Evolutionary conservation across 2,888 invertebrate species (phyloP).

Genomic region (Marasmarcha lunaedactyla): DNA sequence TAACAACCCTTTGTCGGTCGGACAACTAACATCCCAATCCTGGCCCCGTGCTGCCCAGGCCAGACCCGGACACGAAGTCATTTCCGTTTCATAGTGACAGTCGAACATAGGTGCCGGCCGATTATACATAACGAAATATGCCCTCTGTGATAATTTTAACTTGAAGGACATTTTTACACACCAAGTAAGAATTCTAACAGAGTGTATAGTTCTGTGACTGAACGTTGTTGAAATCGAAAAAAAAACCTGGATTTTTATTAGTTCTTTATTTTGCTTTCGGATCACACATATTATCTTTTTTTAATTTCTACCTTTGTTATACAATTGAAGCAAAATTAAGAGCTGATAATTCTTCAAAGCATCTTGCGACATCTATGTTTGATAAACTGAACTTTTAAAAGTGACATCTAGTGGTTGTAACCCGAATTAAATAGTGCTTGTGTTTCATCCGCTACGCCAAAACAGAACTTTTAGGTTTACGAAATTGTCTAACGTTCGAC

Average conservation of each 20-base stretch:
- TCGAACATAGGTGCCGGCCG: conserved; percentile 4
- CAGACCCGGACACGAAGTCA: conserved; percentile 53
- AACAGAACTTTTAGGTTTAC: neutral
- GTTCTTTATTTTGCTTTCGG: too few relatives aligned
- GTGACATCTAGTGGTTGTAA: conserved; percentile 35
- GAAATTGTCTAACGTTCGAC: neutral
- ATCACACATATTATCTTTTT: too few relatives aligned
- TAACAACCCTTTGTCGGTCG: conserved; percentile 92
- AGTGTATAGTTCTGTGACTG: conserved; percentile 14
- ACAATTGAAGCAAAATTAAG: conserved; percentile 15
- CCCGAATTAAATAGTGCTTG: conserved; percentile 41
- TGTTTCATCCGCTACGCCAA: conserved; percentile 17
- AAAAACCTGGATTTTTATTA: neutral
- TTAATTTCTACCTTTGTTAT: conserved; percentile 13
- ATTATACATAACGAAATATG: conserved; percentile 7
- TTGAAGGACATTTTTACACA: conserved; percentile 22
- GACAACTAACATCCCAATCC: conserved; percentile 84
- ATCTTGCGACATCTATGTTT: conserved; percentile 24
- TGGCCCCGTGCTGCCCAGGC: conserved; percentile 53
- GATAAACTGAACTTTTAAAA: conserved; percentile 15
- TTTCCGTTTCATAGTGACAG: conserved; percentile 59
- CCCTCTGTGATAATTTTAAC: conserved; percentile 22
- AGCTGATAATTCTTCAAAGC: conserved; percentile 18
- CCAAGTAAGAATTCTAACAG: conserved; percentile 23
- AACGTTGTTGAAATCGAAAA: conserved; percentile 14